Evolutionary conservation across 2,113 vertebrate species (phyloP).

Genomic region (Rhinoptilus africanus): DNA sequence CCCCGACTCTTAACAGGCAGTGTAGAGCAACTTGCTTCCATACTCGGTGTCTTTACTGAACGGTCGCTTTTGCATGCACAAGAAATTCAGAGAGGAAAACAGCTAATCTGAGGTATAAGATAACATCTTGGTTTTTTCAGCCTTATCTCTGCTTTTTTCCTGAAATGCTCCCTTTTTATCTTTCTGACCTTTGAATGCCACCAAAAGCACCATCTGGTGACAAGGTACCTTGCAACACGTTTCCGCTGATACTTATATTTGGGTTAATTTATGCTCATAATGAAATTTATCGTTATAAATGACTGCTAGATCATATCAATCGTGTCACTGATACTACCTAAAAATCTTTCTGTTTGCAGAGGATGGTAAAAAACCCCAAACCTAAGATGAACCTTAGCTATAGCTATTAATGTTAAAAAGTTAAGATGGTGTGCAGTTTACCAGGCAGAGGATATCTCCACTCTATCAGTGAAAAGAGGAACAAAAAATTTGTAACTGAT

Average conservation of each 20-base stretch:
- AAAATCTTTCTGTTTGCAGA: not conserved
- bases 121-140: not conserved
- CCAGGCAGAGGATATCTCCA: not conserved
- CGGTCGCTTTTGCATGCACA: not conserved
- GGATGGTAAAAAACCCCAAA: accelerated
- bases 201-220: not conserved
- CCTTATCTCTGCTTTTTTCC: not conserved
- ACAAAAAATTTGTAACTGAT: not conserved
- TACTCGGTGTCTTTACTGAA: not conserved
- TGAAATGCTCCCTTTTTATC: not conserved
- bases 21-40: not conserved
- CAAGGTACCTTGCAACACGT: not conserved
- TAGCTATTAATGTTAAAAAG: not conserved
- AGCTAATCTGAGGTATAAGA: not conserved
- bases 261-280: not conserved
- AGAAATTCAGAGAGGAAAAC: not conserved
- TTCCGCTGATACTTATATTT: not conserved
- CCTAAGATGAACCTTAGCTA: not conserved
- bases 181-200: not conserved
- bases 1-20: not conserved
- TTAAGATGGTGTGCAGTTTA: not conserved
- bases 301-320: not conserved
- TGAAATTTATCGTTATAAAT: not conserved
- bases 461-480: not conserved
- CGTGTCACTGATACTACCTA: not conserved